Evolutionary conservation across 2,113 vertebrate genomes (phyloP).

Genomic region (Gavia stellata): DNA sequence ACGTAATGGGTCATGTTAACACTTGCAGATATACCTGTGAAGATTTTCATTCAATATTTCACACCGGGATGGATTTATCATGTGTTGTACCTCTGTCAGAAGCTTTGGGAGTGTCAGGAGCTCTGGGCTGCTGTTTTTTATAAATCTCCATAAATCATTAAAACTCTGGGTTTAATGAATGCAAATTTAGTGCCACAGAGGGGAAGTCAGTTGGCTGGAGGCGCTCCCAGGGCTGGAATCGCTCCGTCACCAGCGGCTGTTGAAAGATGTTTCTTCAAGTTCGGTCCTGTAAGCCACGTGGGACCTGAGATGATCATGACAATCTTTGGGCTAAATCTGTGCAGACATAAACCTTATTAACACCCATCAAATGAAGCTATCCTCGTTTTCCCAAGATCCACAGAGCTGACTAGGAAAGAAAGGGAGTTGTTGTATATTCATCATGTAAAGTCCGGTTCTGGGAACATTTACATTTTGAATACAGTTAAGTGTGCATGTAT

Average conservation of each 20-base stretch:
- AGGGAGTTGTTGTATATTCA: not conserved
- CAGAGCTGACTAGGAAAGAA: not conserved
- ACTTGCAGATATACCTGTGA: not conserved
- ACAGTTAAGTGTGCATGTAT: not conserved
- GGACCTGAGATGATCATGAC: not conserved
- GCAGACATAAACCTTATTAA: not conserved
- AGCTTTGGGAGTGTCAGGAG: not conserved
- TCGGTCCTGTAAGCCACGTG: not conserved
- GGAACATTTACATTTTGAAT: slow-evolving; percentile 19
- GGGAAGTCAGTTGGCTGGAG: not conserved
- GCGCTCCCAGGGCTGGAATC: not conserved
- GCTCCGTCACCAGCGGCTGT: not conserved
- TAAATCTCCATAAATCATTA: slow-evolving; percentile 29
- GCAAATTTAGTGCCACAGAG: not conserved
- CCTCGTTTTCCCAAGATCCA: not conserved
- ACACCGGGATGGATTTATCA: not conserved
- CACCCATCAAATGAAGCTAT: not conserved
- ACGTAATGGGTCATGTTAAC: not conserved
- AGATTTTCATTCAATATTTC: not conserved
- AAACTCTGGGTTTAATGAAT: slow-evolving; percentile 5
- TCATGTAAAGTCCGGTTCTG: not conserved
- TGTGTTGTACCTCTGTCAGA: not conserved
- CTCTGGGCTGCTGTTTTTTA: not conserved
- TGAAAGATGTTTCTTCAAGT: not conserved
- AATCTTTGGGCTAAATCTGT: not conserved